phyloP scores from a whole-genome alignment of 2,797 vertebrate genomes.

The Hydrolagus colliei region DNA sequence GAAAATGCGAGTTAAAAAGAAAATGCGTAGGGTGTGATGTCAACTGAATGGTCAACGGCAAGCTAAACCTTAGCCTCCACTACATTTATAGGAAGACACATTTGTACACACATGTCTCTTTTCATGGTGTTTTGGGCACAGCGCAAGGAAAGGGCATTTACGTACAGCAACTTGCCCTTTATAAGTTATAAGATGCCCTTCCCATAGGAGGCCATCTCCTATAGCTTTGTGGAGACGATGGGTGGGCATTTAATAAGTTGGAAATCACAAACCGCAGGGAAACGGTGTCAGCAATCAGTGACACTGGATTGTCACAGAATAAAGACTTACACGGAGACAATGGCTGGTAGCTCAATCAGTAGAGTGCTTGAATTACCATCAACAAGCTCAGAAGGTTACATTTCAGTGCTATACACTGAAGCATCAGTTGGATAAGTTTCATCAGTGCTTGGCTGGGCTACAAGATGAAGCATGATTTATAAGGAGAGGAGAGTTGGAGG shows the following conservation, averaged over 20 bases:
- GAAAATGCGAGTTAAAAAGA: conserved; percentile 52
- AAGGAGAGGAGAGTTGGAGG: neutral
- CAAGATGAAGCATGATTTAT: neutral
- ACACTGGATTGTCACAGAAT: no score
- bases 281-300: no score
- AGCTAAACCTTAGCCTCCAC: conserved; percentile 41
- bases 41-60: conserved; percentile 58
- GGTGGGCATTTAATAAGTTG: no score
- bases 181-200: no score
- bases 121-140: neutral
- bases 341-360: neutral
- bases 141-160: neutral
- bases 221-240: no score
- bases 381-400: neutral
- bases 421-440: neutral
- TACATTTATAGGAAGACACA: no score
- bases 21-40: conserved; percentile 64
- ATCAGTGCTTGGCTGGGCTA: no score
- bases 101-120: neutral
- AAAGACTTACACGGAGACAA: no score
- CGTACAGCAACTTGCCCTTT: no score
- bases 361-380: neutral
- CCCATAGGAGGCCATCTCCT: no score
- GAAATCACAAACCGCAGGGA: no score
- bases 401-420: neutral